phyloP scores from a whole-genome alignment of 2,888 invertebrate species.

The Sycophila texana region DNA sequence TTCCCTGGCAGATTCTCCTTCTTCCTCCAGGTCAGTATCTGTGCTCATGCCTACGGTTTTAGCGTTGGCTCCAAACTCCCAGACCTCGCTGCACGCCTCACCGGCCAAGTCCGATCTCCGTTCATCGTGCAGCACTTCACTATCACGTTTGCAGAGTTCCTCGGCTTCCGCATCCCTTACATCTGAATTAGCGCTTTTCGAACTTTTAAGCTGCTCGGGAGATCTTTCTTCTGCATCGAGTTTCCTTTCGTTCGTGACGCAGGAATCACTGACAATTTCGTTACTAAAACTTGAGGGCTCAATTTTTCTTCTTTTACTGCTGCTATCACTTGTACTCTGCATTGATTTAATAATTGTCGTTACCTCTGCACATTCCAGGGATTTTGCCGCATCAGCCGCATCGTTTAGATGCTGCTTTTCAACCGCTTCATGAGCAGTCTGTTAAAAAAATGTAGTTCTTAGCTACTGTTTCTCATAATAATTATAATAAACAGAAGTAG shows the following conservation, averaged over 20 bases:
- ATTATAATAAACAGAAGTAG: too few species aligned
- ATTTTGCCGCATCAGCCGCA: background rate
- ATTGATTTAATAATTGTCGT: background rate
- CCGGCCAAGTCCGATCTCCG: too few species aligned
- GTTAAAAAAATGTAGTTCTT: background rate
- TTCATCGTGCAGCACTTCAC: too few species aligned
- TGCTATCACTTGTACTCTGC: background rate
- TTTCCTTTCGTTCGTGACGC: too few species aligned
- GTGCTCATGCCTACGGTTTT: background rate
- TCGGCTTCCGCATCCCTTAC: too few species aligned
- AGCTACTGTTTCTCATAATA: too few species aligned
- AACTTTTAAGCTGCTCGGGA: too few species aligned
- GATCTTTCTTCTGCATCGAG: too few species aligned
- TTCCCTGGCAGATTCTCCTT: background rate
- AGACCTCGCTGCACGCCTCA: too few species aligned
- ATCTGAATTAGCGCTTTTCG: too few species aligned
- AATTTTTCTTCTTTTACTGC: conserved; percentile 30
- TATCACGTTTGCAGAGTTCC: too few species aligned
- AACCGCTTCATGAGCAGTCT: background rate
- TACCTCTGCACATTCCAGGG: background rate
- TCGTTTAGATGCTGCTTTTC: background rate
- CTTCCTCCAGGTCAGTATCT: background rate
- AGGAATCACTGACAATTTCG: background rate
- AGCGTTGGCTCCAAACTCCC: background rate
- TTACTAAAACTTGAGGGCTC: background rate